Evolutionary conservation across 2,797 vertebrate species (phyloP).

Genomic region (Epinephelus coioides): DNA sequence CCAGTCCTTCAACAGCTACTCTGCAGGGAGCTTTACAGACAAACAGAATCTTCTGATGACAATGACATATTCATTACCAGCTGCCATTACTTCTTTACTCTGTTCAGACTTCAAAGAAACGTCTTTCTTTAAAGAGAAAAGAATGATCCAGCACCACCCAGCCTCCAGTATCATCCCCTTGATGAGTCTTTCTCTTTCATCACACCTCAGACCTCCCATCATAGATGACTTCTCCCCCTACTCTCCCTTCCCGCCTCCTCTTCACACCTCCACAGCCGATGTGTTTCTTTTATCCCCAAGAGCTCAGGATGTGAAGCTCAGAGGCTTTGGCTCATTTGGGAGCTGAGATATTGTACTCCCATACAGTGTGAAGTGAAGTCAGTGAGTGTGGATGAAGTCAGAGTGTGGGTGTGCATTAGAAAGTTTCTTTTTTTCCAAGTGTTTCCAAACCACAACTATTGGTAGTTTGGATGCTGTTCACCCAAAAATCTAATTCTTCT

Average conservation of each 20-base stretch:
- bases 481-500: neutral
- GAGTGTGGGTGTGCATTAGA: neutral
- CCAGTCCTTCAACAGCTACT: neutral
- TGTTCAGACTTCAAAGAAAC: slow-evolving; percentile 16
- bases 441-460: neutral
- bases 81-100: slow-evolving; percentile 20
- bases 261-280: neutral
- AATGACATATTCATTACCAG: slow-evolving; percentile 29
- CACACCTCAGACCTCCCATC: slow-evolving; percentile 20
- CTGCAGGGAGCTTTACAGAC: neutral
- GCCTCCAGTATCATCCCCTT: slow-evolving; percentile 18
- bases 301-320: slow-evolving; percentile 8
- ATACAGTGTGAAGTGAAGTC: neutral
- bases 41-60: slow-evolving; percentile 10
- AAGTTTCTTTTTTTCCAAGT: neutral
- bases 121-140: neutral
- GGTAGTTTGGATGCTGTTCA: too few relatives aligned
- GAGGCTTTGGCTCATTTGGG: slow-evolving; percentile 5
- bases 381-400: neutral
- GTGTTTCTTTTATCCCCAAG: slow-evolving; percentile 17
- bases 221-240: slow-evolving; percentile 26
- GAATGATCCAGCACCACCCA: neutral
- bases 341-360: neutral
- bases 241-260: neutral
- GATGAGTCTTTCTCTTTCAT: slow-evolving; percentile 51